Conservation (phyloP, 2,113 vertebrate species). For the Lipophrys pholis region DNA sequence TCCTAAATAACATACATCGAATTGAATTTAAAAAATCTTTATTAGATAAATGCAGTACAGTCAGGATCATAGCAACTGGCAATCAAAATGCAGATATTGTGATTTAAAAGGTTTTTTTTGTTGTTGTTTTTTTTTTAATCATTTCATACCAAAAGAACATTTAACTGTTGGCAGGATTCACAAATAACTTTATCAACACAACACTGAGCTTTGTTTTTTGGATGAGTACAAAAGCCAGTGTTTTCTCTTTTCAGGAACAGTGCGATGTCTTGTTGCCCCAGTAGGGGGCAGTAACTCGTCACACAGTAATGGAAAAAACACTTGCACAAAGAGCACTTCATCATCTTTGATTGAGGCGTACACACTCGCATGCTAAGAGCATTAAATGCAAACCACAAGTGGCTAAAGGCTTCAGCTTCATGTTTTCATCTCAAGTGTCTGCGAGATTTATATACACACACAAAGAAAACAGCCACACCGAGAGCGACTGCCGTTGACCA, state of each 20-base stretch:
- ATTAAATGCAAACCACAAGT: slow-evolving; percentile 59
- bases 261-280: slow-evolving; percentile 58
- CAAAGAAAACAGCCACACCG: slow-evolving; percentile 14
- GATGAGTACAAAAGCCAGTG: slow-evolving; percentile 23
- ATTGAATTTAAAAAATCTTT: slow-evolving; percentile 25
- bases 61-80: slow-evolving; percentile 21
- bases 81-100: slow-evolving; percentile 56
- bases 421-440: slow-evolving; percentile 39
- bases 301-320: slow-evolving; percentile 23
- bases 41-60: slow-evolving; percentile 52
- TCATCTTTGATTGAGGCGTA: slow-evolving; percentile 52
- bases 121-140: no score
- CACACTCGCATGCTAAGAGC: slow-evolving; percentile 65
- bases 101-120: no score
- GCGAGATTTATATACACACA: slow-evolving; percentile 33
- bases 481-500: slow-evolving; percentile 19
- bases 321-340: slow-evolving; percentile 43
- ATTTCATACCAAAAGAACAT: slow-evolving; percentile 40
- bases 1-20: no score
- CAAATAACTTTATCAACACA: slow-evolving; percentile 24
- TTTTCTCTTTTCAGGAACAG: slow-evolving; percentile 16
- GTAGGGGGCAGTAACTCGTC: slow-evolving; percentile 60
- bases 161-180: slow-evolving; percentile 60
- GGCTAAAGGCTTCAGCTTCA: slow-evolving; percentile 46
- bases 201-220: background rate